Evolutionary conservation across 2,797 vertebrate species (phyloP), one percentile per base, ranked within the genome.

Genomic region (Pelochelys cantorii): DNA sequence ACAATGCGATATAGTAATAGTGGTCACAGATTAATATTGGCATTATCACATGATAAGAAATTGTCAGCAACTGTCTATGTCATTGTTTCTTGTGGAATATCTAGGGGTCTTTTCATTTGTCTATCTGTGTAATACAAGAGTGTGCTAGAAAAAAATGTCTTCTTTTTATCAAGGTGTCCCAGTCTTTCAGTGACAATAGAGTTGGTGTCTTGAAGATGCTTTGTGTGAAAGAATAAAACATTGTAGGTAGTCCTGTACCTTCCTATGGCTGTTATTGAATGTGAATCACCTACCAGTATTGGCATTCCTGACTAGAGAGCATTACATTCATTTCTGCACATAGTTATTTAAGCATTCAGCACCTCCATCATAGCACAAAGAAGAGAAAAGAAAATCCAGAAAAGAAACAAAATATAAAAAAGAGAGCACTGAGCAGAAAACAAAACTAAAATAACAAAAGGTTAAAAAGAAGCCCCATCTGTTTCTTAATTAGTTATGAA

Each of bases 1-100:
- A 87, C 5, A 54, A 48, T 68, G 81, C 52, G 25, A 62, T 57
- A 37, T 1, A 86, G 31, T 31, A 54, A 54, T 3, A 59, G 74
- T 89, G 31, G 37, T 89, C 25, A 20, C 2, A 88, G 86, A 27
- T 95, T 88, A 93, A 85, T 83, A 87, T 31, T 29, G 53, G 23
- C 48, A 95, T 25, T 79, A 52, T 79, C 14, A 80, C 11, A 87
- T 56, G 71, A 42, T 84, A 59, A 79, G 59, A 25, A 48, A 56
- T 8, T 56, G 27, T 17, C 52, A 62, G 88, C 94, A 87, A 54
- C 75, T 88, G n/a, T 62, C 54, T 54, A 68, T 85, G 25, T 1
- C 80, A 53, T 75, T 90, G 14, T 84, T 93, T 87, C 42, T 48
- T 93, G 86, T 86, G 31, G 4, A 82, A 89, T 59, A 81, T 0